phyloP scores from a whole-genome alignment of 2,888 invertebrate species.

The Ophion ventricosus region DNA sequence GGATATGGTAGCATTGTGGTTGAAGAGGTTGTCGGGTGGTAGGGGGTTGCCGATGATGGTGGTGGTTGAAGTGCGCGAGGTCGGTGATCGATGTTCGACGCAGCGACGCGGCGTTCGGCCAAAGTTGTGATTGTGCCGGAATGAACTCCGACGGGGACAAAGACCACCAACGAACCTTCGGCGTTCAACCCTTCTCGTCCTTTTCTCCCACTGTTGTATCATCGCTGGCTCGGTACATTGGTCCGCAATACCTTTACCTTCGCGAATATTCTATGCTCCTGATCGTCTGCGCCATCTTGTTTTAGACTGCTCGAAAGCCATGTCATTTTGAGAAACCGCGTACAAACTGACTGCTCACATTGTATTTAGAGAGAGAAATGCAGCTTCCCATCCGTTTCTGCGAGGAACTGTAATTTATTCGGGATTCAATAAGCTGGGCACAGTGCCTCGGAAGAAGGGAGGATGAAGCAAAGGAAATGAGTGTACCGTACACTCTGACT shows the following conservation, averaged over 20 bases:
- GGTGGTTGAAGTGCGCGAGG: slow-evolving; percentile 58
- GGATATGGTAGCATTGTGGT: slow-evolving; percentile 40
- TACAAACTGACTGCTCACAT: slow-evolving; percentile 13
- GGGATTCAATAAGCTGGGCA: slow-evolving; percentile 1
- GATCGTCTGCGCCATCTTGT: neutral
- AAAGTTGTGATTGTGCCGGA: slow-evolving; percentile 69
- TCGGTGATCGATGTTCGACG: slow-evolving; percentile 73
- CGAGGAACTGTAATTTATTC: slow-evolving; percentile 27
- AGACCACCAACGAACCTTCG: slow-evolving; percentile 30
- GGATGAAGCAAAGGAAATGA: too few relatives aligned
- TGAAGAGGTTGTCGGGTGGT: slow-evolving; percentile 24
- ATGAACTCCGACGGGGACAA: slow-evolving; percentile 20
- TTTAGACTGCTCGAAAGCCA: neutral
- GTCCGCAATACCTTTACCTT: slow-evolving; percentile 18
- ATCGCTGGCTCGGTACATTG: neutral
- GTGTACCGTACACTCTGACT: neutral
- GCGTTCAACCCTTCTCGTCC: slow-evolving; percentile 51
- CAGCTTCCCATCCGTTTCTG: neutral
- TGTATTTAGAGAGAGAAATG: neutral
- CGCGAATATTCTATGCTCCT: slow-evolving; percentile 36
- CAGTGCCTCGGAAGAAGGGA: neutral
- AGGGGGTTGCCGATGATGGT: slow-evolving; percentile 36
- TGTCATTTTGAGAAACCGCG: slow-evolving; percentile 15
- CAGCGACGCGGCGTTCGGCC: slow-evolving; percentile 64
- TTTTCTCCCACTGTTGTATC: slow-evolving; percentile 15